phyloP scores from a whole-genome alignment of 2,797 vertebrate species.

The Rousettus madagascariensis region DNA sequence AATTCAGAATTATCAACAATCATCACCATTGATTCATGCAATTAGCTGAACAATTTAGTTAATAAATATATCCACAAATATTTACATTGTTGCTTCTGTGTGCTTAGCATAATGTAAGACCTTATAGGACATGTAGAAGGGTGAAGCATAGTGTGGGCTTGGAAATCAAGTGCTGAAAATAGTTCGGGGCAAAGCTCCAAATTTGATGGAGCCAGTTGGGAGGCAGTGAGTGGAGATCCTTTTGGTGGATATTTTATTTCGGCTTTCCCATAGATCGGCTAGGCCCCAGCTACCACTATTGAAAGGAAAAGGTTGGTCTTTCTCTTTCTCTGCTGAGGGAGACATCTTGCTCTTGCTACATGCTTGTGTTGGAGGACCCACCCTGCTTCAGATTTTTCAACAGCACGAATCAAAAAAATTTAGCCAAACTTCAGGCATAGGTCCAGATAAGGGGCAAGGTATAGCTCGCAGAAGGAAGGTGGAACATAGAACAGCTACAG shows the following conservation, averaged over 20 bases:
- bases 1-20: not conserved
- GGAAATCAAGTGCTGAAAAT: not conserved
- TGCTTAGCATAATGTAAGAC: not conserved
- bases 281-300: not conserved
- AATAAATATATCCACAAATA: not conserved
- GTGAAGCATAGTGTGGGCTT: not conserved
- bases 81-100: not conserved
- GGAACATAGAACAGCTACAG: too few species aligned
- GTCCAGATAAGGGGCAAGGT: too few species aligned
- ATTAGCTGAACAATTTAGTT: not conserved
- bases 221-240: not conserved
- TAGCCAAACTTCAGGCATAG: too few species aligned
- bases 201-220: not conserved
- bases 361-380: too few species aligned
- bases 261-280: not conserved
- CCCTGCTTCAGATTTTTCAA: too few species aligned
- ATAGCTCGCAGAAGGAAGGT: too few species aligned
- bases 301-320: not conserved
- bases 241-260: not conserved
- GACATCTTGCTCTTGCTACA: too few species aligned
- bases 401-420: too few species aligned
- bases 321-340: too few species aligned
- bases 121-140: not conserved
- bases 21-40: not conserved
- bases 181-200: not conserved